phyloP scores from a whole-genome alignment of 2,888 invertebrate species.

The Andrena bicolor region DNA sequence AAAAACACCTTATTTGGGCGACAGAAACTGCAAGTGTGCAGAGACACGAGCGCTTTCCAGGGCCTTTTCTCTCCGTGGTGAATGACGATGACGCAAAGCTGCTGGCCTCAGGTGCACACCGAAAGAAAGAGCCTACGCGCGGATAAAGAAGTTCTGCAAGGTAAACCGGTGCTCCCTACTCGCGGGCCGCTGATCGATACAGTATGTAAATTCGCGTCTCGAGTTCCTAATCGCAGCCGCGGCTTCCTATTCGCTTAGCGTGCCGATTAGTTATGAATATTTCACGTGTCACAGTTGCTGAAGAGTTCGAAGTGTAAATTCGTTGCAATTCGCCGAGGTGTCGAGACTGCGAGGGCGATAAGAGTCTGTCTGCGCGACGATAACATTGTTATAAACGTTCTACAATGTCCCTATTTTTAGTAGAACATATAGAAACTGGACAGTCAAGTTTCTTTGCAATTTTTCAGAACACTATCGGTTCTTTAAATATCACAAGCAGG shows the following conservation, averaged over 20 bases:
- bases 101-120: constrained; percentile 1
- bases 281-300: no score
- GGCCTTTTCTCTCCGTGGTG: constrained; percentile 5
- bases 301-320: no score
- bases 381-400: no score
- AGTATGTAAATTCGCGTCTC: not conserved
- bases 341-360: no score
- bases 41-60: not conserved
- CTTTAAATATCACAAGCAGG: no score
- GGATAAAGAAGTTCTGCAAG: constrained; percentile 23
- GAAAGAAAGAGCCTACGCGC: not conserved
- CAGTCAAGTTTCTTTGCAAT: no score
- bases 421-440: no score
- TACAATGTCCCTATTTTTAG: no score
- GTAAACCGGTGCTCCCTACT: not conserved
- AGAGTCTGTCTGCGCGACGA: no score
- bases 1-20: constrained; percentile 23
- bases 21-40: constrained; percentile 25
- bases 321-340: no score
- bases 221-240: not conserved
- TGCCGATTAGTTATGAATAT: no score
- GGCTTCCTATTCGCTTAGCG: not conserved
- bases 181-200: constrained; percentile 15
- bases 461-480: no score
- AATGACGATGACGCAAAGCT: constrained; percentile 35